Base-by-base conservation (phyloP, 2,113 vertebrate species). In the Macroglossus sobrinus region DNA sequence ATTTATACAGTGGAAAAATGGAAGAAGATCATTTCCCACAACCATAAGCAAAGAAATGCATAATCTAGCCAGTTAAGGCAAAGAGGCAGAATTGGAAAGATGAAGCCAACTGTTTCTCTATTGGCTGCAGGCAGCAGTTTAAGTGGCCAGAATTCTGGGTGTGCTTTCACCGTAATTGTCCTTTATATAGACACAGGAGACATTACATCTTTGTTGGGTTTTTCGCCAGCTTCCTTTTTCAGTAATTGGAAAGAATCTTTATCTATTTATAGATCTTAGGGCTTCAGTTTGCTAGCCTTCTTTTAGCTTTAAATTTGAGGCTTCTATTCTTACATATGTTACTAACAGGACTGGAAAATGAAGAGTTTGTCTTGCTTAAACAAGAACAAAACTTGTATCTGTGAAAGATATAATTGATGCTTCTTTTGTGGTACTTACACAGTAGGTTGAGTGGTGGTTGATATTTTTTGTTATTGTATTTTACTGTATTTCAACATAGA, bases 221-320 rank as follows among this genome's bases (percentile, higher is more conserved):
- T 7, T 85, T 91, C 53, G 38, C 53, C 66, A 93, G 28, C 68
- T 78, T 84, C 35, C n/a, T 75, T 75, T 84, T 94, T 80, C 11
- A n/a, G 33, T 69, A 64, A 57, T 76, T 94, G 61, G n/a, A 93
- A 93, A 92, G 50, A 84, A 66, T 84, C 28, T 94, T 74, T 84
- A 74, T 66, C 43, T 89, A 12, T 76, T 85, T 90, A 35, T 78
- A 92, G 74, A 35, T 88, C n/a, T 72, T 40, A 71, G 35, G 15
- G 14, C 21, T 89, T 97, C 15, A 66, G 76, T 81, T 92, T 89
- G 26, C 55, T 33, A 93, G 38, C 15, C 59, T 94, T 82, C 64
- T 80, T 69, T 88, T 92, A 85, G 40, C 75, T 96, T 93, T 87
- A 91, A 94, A 79, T 91, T 43, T 92, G 64, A 95, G 30, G 75